phyloP scores from a whole-genome alignment of 2,113 vertebrate species.

The Ondatra zibethicus region DNA sequence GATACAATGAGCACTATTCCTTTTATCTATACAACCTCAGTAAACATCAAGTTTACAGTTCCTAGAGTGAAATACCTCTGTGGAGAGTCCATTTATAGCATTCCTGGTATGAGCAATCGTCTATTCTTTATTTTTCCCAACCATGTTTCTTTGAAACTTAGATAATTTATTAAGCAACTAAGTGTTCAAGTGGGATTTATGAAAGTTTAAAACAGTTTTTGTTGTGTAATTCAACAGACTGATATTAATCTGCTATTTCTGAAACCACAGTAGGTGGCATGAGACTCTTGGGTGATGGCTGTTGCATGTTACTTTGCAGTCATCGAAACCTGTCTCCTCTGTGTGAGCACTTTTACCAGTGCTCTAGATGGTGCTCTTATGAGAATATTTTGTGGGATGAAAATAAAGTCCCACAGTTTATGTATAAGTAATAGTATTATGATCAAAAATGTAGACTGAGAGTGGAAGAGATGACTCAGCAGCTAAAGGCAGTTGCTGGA shows the following conservation, averaged over 20 bases:
- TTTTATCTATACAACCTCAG: slow-evolving; percentile 37
- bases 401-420: slow-evolving; percentile 70
- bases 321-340: slow-evolving; percentile 44
- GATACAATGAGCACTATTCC: slow-evolving; percentile 31
- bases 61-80: slow-evolving; percentile 21
- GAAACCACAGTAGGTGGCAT: slow-evolving; percentile 77
- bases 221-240: slow-evolving; percentile 68
- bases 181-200: slow-evolving; percentile 62
- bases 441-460: background rate
- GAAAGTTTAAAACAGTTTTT: slow-evolving; percentile 58
- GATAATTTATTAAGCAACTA: slow-evolving; percentile 51
- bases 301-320: slow-evolving; percentile 67
- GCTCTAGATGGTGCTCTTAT: background rate
- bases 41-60: slow-evolving; percentile 31
- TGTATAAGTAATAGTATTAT: slow-evolving; percentile 68
- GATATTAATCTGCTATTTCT: slow-evolving; percentile 69
- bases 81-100: slow-evolving; percentile 13
- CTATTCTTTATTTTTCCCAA: slow-evolving; percentile 47
- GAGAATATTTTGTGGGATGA: slow-evolving; percentile 56
- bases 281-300: slow-evolving; percentile 8
- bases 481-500: background rate
- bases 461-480: background rate
- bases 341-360: slow-evolving; percentile 57
- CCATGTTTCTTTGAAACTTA: slow-evolving; percentile 54
- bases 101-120: slow-evolving; percentile 10